Evolutionary conservation across 1,140 invertebrate species (phyloP), one percentile per base, ranked within the genome.

Genomic region (Camponotus vicinus): DNA sequence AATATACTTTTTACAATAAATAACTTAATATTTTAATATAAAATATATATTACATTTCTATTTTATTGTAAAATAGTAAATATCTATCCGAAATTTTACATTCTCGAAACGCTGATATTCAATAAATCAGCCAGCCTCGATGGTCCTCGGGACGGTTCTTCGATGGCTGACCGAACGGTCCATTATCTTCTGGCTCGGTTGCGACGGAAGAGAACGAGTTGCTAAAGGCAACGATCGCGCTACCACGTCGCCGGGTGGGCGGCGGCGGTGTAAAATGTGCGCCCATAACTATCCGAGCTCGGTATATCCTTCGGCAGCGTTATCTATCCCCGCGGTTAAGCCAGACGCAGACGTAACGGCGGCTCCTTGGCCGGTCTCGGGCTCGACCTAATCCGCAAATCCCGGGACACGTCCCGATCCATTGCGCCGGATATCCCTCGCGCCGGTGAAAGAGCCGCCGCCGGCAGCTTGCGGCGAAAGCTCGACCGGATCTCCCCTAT

Each of bases 321-420:
- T 90, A 90, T 90, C 88, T 87, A 89, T 90, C 75, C 88, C 69
- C 32, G 64, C 59, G 89, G 82, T 90, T 88, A 82, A 90, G 82
- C 89, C 79, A 86, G 86, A 88, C 77, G 89, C 82, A 70, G 82
- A 90, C 70, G 64, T 87, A 90, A 88, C 85, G 86, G 52, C 84
- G 45, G 27, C 71, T 87, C 59, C 86, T 87, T 55, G 55, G 78
- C 52, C 85, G 61, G 61, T 18, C 11, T 37, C 64, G 37, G 18
- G 55, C 63, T 78, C 89, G 66, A 75, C 77, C 73, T 88, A 90
- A 90, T 90, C 89, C 89, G 82, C 76, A 90, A 90, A 90, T 88
- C 89, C 86, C 78, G 76, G 85, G 85, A 89, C 85, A 90, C 63
- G 66, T 90, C 66, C 61, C 77, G 89, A 90, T 88, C 86, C 82